These are phyloP conservation scores for Tromatobia lineatoria DNA, from an alignment of 2,888 invertebrate genomes.

Conservation along the genomic window DNA sequence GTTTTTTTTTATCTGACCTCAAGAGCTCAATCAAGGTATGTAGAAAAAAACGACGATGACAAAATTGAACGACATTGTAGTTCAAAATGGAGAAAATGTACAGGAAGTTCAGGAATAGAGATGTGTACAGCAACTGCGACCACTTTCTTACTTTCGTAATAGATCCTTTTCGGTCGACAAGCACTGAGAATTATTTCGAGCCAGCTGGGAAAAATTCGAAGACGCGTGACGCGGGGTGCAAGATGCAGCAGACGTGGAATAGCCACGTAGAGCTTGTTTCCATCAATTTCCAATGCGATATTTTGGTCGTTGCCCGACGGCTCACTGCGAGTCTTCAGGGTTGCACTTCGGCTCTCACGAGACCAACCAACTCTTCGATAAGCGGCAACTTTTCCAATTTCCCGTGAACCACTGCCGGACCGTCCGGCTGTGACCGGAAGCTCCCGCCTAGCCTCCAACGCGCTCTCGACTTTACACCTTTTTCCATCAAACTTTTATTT, in stretches of 20 bases:
- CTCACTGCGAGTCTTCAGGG: slow-evolving; percentile 14
- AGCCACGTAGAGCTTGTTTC: slow-evolving; percentile 50
- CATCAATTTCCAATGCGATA: slow-evolving; percentile 60
- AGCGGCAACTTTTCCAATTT: slow-evolving; percentile 72
- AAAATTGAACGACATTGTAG: not conserved
- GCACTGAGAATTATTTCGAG: slow-evolving; percentile 13
- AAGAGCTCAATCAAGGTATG: too few relatives aligned
- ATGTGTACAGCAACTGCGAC: too few relatives aligned
- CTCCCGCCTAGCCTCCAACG: slow-evolving; percentile 3
- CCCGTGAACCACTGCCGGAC: slow-evolving; percentile 51
- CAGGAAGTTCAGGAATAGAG: too few relatives aligned
- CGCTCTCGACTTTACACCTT: slow-evolving; percentile 18
- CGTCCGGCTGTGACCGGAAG: slow-evolving; percentile 51
- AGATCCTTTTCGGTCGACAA: not conserved
- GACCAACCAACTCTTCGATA: slow-evolving; percentile 53
- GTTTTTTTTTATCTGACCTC: too few relatives aligned
- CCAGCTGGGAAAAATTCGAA: not conserved
- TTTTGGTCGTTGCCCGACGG: slow-evolving; percentile 57
- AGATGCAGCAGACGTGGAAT: slow-evolving; percentile 14
- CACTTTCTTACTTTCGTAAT: not conserved
- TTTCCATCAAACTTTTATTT: slow-evolving; percentile 17
- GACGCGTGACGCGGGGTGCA: slow-evolving; percentile 18
- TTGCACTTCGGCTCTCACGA: not conserved
- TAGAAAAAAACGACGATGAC: too few relatives aligned
- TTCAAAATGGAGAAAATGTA: too few relatives aligned